Percentiles rank a stretch among this genome's conserved stretches.
Conservation (phyloP, 2,113 vertebrate genomes). For the Heliornis fulica region DNA sequence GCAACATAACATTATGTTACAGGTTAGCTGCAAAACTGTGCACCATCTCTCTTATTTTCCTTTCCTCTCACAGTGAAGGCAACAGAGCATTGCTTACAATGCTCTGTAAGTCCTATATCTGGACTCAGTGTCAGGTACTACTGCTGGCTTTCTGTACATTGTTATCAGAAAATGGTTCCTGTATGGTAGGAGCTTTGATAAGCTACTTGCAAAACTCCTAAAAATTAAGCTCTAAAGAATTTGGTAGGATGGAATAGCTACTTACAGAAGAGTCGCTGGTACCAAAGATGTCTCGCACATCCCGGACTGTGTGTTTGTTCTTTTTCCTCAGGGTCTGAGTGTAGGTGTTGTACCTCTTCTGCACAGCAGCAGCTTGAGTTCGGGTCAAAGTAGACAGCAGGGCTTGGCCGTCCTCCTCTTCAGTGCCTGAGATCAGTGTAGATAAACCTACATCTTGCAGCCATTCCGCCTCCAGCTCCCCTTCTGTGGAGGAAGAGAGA, state of each 20-base stretch:
- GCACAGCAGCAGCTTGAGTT: constrained; percentile 89
- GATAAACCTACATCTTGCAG: constrained; percentile 90
- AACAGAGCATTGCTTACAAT: background rate
- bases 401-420: constrained; percentile 82
- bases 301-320: constrained; percentile 83
- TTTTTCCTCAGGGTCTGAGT: constrained; percentile 88
- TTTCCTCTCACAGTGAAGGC: background rate
- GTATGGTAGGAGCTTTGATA: background rate
- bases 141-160: background rate
- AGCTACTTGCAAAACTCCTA: background rate
- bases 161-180: background rate
- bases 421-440: constrained; percentile 79
- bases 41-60: background rate
- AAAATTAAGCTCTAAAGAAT: background rate
- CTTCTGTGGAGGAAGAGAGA: constrained; percentile 70
- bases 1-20: background rate
- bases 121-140: background rate
- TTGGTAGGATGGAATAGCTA: background rate
- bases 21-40: background rate
- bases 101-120: no score
- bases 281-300: constrained; percentile 90
- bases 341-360: constrained; percentile 89
- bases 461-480: constrained; percentile 93
- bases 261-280: constrained; percentile 77
- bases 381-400: constrained; percentile 90